phyloP scores from a whole-genome alignment of 2,888 invertebrate species.

The Tetrapedia diversipes region DNA sequence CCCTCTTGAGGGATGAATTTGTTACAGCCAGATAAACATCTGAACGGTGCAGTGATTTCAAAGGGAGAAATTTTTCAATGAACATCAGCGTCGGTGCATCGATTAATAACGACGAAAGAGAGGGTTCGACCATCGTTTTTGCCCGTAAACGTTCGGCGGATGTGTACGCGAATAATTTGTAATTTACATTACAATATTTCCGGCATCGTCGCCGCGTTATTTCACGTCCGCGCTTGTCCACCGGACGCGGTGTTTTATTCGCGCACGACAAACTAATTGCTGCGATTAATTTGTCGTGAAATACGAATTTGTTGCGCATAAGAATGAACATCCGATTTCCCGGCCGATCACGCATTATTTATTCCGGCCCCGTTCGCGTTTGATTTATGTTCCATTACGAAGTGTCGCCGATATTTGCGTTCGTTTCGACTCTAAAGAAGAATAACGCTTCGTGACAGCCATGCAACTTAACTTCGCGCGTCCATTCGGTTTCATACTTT shows the following conservation, averaged over 20 bases:
- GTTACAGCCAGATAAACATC: no score
- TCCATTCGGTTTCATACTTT: no score
- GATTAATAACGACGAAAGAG: no score
- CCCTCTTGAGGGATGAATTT: no score
- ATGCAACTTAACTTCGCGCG: slow-evolving; percentile 15
- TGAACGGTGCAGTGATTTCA: no score
- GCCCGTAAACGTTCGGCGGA: no score
- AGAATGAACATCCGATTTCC: slow-evolving; percentile 47
- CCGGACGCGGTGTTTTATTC: slow-evolving; percentile 23
- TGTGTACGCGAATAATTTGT: no score
- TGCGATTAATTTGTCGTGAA: slow-evolving; percentile 40
- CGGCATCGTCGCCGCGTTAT: not conserved
- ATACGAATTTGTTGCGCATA: slow-evolving; percentile 47
- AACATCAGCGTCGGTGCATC: no score
- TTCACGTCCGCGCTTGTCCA: not conserved
- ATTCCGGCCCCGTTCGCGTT: slow-evolving; percentile 20
- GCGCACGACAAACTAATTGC: slow-evolving; percentile 48
- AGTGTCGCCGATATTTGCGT: slow-evolving; percentile 24
- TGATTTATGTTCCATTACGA: slow-evolving; percentile 30
- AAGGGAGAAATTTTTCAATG: no score
- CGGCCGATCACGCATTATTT: slow-evolving; percentile 42
- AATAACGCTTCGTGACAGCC: not conserved
- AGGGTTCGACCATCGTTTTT: no score
- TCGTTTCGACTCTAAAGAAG: not conserved
- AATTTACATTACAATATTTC: slow-evolving; percentile 4